A percentile compares a stretch with the other conserved stretches of the same genome.
Evolutionary conservation across 1,140 invertebrate genomes (phyloP).

Genomic region (Brachionus sp.): DNA sequence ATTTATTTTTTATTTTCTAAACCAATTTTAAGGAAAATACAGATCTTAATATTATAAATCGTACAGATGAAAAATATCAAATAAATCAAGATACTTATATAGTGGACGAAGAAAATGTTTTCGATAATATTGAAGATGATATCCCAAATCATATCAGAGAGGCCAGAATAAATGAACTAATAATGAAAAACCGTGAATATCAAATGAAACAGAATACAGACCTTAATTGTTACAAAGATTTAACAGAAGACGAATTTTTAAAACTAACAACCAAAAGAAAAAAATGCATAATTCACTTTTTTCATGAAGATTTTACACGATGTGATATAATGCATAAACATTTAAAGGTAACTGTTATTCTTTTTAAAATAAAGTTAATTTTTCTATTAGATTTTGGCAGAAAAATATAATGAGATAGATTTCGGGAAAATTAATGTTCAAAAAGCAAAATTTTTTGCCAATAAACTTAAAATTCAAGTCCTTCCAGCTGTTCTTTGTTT

Average conservation of each 20-base stretch:
- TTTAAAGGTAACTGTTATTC: constrained; percentile 51
- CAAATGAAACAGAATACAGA: constrained; percentile 51
- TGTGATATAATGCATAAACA: constrained; percentile 57
- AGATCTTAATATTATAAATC: background rate
- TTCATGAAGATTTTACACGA: constrained; percentile 56
- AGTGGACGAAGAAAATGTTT: constrained; percentile 51
- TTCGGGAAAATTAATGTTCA: constrained; percentile 57
- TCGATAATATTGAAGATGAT: constrained; percentile 52
- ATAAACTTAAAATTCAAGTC: constrained; percentile 54
- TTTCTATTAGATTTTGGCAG: constrained; percentile 50
- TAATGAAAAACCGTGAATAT: constrained; percentile 51
- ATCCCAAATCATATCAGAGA: constrained; percentile 56
- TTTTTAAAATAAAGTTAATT: background rate
- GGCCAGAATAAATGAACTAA: constrained; percentile 52
- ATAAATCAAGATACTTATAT: background rate
- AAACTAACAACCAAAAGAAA: constrained; percentile 54
- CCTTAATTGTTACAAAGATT: constrained; percentile 54
- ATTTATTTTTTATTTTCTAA: background rate
- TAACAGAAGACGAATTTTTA: constrained; percentile 53
- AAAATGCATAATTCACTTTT: constrained; percentile 57
- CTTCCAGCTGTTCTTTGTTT: constrained; percentile 57
- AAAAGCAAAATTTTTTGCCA: constrained; percentile 55
- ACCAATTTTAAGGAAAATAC: background rate
- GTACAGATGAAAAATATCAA: background rate
- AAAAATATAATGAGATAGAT: constrained; percentile 56